A percentile compares a stretch with the other conserved stretches of the same genome.
phyloP scores from a whole-genome alignment of 1,140 invertebrate genomes.

The Heliconius himera region DNA sequence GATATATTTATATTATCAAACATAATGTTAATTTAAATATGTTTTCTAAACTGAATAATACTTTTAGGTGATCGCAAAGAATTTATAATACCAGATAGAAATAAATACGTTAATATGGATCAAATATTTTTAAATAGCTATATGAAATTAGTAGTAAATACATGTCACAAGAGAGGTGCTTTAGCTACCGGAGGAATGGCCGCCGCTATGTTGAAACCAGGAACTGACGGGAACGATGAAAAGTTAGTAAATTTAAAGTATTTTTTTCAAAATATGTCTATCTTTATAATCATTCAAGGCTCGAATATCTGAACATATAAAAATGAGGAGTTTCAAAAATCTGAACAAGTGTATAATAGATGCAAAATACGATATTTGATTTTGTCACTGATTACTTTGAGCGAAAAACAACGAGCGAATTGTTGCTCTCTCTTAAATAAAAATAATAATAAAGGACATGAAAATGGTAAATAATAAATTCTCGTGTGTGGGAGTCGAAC shows the following conservation, averaged over 20 bases:
- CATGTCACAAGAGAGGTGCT: slow-evolving; percentile 84
- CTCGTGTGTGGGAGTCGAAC: too few species aligned
- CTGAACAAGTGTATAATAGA: too few species aligned
- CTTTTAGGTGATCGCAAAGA: slow-evolving; percentile 80
- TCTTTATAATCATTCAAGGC: too few species aligned
- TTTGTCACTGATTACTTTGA: too few species aligned
- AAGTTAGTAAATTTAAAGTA: slow-evolving; percentile 50
- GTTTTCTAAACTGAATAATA: not conserved
- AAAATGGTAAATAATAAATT: too few species aligned
- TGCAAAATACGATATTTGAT: too few species aligned
- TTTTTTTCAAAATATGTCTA: not conserved
- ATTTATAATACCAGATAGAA: slow-evolving; percentile 86
- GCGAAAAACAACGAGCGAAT: too few species aligned
- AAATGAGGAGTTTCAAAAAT: too few species aligned
- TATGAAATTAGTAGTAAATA: slow-evolving; percentile 83
- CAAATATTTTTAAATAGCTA: slow-evolving; percentile 85
- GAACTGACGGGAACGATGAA: slow-evolving; percentile 59
- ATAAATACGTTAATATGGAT: slow-evolving; percentile 86
- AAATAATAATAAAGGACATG: too few species aligned
- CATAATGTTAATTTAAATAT: not conserved
- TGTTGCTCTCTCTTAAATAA: too few species aligned
- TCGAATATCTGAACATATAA: too few species aligned
- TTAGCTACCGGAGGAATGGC: slow-evolving; percentile 88
- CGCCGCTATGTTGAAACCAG: slow-evolving; percentile 81
- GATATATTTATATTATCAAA: too few species aligned